These are phyloP conservation scores for Eubasilissa splendida DNA, from an alignment of 2,888 invertebrate genomes.

Conservation along the genomic window DNA sequence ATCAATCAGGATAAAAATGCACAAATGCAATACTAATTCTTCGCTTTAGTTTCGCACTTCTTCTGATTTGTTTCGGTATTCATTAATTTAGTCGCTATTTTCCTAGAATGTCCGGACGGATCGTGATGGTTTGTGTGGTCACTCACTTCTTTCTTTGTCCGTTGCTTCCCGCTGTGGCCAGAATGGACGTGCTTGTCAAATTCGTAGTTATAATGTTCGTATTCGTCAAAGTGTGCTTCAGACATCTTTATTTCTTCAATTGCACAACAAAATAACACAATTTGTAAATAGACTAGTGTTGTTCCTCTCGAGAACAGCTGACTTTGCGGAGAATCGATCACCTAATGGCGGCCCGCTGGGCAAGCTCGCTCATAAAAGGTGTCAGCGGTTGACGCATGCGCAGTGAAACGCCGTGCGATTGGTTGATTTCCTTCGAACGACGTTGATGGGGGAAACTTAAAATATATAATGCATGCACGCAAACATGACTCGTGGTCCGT, in stretches of 20 bases:
- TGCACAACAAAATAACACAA: conserved; percentile 34
- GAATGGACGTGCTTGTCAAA: conserved; percentile 91
- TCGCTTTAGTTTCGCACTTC: conserved; percentile 63
- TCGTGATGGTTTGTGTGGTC: conserved; percentile 94
- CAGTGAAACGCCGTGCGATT: conserved; percentile 32
- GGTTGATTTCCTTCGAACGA: not conserved
- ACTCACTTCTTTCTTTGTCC: conserved; percentile 90
- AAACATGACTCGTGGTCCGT: conserved; percentile 21
- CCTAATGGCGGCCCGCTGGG: conserved; percentile 48
- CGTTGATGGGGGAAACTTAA: conserved; percentile 40
- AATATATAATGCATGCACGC: conserved; percentile 10
- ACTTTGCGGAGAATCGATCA: conserved; percentile 48
- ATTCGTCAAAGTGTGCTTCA: conserved; percentile 89
- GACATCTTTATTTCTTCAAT: conserved; percentile 74
- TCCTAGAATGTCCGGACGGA: conserved; percentile 94
- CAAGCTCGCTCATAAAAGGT: conserved; percentile 50
- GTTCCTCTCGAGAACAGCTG: conserved; percentile 44
- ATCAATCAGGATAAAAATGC: conserved; percentile 10
- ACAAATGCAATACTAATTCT: conserved; percentile 57
- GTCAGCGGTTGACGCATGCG: conserved; percentile 48
- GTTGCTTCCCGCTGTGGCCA: conserved; percentile 91
- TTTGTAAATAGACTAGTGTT: conserved; percentile 45
- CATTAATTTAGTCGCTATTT: conserved; percentile 87
- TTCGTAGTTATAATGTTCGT: conserved; percentile 95
- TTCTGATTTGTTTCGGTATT: conserved; percentile 90